These are phyloP conservation scores for Neolamprologus devosi DNA, from an alignment of 2,113 vertebrate genomes.

Conservation along the genomic window DNA sequence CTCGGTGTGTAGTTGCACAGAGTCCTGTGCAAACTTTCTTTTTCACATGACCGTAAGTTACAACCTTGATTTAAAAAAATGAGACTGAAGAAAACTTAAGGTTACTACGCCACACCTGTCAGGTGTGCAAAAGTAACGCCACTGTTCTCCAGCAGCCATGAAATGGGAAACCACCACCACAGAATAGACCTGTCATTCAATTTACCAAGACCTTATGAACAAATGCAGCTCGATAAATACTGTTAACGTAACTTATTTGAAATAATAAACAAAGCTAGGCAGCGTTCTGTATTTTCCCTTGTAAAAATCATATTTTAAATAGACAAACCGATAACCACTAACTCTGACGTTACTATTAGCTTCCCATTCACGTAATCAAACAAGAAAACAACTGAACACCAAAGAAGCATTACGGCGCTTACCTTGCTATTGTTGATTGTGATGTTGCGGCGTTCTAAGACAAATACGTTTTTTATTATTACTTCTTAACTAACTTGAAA, in stretches of 20 bases:
- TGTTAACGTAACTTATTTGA: neutral
- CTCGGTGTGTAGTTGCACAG: neutral
- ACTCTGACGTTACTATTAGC: neutral
- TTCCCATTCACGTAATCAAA: neutral
- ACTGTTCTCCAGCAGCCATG: neutral
- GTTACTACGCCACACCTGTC: neutral
- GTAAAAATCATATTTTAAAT: neutral
- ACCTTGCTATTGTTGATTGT: neutral
- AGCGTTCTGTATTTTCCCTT: neutral
- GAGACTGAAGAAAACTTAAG: neutral
- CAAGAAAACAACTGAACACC: neutral
- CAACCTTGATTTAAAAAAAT: neutral
- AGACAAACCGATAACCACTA: neutral
- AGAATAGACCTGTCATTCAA: neutral
- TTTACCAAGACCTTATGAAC: neutral
- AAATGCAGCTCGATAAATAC: neutral
- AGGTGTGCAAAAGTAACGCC: neutral
- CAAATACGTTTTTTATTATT: neutral
- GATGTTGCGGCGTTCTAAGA: neutral
- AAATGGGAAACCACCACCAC: neutral
- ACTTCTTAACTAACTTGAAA: neutral
- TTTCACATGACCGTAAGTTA: neutral
- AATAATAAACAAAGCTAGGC: neutral
- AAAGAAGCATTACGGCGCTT: neutral
- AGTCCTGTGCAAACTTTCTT: neutral